Evolutionary conservation across 2,113 vertebrate species (phyloP).

Genomic region (Ageneiosus marmoratus): DNA sequence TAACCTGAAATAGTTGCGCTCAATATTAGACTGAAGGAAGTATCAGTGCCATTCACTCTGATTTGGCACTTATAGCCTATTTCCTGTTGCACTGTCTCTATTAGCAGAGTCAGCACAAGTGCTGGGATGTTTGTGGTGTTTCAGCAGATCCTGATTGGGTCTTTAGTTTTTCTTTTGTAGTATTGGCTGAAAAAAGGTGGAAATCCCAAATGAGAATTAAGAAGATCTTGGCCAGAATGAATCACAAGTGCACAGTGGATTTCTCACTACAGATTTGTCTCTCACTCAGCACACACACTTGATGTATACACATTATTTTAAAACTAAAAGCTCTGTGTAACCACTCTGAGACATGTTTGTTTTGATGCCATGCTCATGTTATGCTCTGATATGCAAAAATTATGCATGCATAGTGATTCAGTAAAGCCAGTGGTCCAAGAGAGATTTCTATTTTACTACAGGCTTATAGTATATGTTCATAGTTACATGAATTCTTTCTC

Average conservation of each 20-base stretch:
- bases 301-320: neutral
- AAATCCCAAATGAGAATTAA: neutral
- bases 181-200: neutral
- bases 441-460: neutral
- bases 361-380: neutral
- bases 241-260: neutral
- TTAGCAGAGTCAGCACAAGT: neutral
- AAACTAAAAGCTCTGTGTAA: neutral
- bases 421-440: neutral
- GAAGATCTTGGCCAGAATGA: neutral
- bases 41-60: neutral
- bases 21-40: neutral
- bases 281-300: neutral
- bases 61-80: neutral
- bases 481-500: neutral
- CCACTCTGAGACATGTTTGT: neutral
- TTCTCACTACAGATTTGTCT: conserved; percentile 1
- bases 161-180: neutral
- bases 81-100: neutral
- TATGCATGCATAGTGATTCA: neutral
- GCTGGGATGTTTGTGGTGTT: neutral
- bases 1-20: neutral
- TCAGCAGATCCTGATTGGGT: neutral
- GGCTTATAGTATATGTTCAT: neutral
- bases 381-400: neutral